Evolutionary conservation across 2,888 invertebrate species (phyloP), one percentile per base, ranked within the genome.

Genomic region (Sycophila texana): DNA sequence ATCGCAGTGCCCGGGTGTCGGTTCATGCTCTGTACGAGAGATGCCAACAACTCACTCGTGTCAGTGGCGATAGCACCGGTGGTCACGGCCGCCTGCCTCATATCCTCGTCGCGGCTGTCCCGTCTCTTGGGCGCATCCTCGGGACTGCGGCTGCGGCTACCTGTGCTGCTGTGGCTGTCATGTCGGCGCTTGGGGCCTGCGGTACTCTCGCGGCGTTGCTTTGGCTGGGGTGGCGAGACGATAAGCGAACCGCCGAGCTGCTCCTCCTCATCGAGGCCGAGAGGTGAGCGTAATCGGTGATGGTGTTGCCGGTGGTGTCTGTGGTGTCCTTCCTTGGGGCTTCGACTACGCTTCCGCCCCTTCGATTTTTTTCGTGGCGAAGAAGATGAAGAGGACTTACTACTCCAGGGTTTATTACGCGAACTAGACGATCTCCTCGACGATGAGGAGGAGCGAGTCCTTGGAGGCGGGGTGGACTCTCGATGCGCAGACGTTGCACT

Each of bases 101-200:
- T 87, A 83, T 90, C 90, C 83, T 90, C 90, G 81, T 90, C 90
- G 86, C 92, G 91, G 49, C 93, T 93, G 84, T 91, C 92, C 82
- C 47, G 51, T 12, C 65, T 58, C 39, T 68, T 73, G 2, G 4
- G 12, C 4, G n/a, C 22, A 0, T 68, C 73, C 22, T 77, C 74
- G 14, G 77, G 74, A 30, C 70, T 81, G 4, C 55, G 73, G n/a
- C 72, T 74, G 1, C 61, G 49, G 26, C 72, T 77, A n/a, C 65
- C n/a, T 13, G 7, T 51, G 22, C 79, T 80, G 30, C 72, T 20
- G 4, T 30, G 18, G 16, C 72, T 75, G 16, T 74, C 72, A 12
- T 47, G 67, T 0, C 71, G 73, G 22, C 51, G 61, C 60, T 87
- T 89, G 30, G 51, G 60, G 7, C 55, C 18, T 2, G 72, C 76